Evolutionary conservation across 2,113 vertebrate species (phyloP), one percentile per base, ranked within the genome.

Genomic region (Phalacrocorax aristotelis): DNA sequence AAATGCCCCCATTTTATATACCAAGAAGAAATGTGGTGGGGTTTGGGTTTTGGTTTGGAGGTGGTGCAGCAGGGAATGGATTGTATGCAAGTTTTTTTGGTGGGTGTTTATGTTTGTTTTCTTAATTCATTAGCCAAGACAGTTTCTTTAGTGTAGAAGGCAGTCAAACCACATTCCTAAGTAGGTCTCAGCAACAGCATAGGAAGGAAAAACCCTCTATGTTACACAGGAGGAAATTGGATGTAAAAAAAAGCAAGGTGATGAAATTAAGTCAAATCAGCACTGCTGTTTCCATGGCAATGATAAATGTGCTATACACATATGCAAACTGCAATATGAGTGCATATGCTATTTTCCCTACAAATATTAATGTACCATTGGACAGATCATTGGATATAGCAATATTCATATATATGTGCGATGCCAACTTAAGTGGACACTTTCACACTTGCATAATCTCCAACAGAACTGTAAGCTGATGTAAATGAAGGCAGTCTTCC

Each of bases 181-280:
- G 57, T 9, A 83, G 49, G 22, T 29, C 82, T 87, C 42, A 72
- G 57, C 57, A 85, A 71, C n/a, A 78, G 72, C 22, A 64, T 2
- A 34, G 30, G 26, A 70, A 87, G 29, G 46, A 74, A 90, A 87
- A 72, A 5, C 13, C 42, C 72, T 79, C 19, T 27, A 25, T 9
- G 3, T 55, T 75, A 72, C 4, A 1, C 23, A 54, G 55, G 13
- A 74, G 13, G 48, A 87, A 91, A 77, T 70, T 49, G 32, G 74
- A 68, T 5, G 6, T 49, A 42, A 74, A 57, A 57, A 51, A 44
- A 42, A 15, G 13, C 11, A 57, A 38, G 10, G 40, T 62, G 62
- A 95, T 52, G 12, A 93, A 87, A 88, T 89, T 62, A 94, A 88
- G 52, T 89, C 61, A 88, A 75, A 54, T 87, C 57, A 90, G 77